Conservation (phyloP, 2,888 invertebrate species). For the Melinaea menophilus region DNA sequence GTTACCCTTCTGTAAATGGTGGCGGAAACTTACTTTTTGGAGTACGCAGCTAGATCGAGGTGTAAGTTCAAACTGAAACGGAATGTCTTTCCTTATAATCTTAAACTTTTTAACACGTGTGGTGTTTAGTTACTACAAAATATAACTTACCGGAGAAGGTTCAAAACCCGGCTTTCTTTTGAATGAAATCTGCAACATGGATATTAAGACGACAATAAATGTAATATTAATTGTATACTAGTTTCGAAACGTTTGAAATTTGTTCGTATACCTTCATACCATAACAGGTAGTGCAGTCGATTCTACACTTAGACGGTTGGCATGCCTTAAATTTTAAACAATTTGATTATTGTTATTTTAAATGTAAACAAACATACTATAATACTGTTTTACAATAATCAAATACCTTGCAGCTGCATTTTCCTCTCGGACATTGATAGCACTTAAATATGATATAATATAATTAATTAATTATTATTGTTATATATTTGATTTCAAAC, state of each 20-base stretch:
- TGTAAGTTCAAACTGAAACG: constrained; percentile 51
- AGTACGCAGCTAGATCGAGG: constrained; percentile 60
- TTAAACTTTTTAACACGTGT: too few relatives aligned
- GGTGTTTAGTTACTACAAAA: background rate
- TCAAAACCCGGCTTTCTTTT: constrained; percentile 50
- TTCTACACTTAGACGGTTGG: constrained; percentile 40
- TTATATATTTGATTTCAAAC: background rate
- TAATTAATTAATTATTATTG: background rate
- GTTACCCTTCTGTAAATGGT: background rate
- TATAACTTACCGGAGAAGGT: constrained; percentile 42
- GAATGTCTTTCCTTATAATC: constrained; percentile 4
- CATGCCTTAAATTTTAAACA: constrained; percentile 36
- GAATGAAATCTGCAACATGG: constrained; percentile 49
- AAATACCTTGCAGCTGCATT: constrained; percentile 43
- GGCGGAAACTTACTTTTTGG: constrained; percentile 44
- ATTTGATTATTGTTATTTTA: background rate
- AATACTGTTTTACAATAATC: background rate
- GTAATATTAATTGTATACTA: too few relatives aligned
- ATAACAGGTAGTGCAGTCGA: constrained; percentile 44
- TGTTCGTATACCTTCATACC: constrained; percentile 48
- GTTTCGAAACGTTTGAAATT: background rate
- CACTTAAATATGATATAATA: constrained; percentile 33
- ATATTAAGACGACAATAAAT: background rate
- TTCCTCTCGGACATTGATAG: constrained; percentile 29
- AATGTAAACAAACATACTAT: background rate